Conservation (phyloP, 30 jellyfish, hydroid and myxozoan genomes). For the Pelagia noctiluca region DNA sequence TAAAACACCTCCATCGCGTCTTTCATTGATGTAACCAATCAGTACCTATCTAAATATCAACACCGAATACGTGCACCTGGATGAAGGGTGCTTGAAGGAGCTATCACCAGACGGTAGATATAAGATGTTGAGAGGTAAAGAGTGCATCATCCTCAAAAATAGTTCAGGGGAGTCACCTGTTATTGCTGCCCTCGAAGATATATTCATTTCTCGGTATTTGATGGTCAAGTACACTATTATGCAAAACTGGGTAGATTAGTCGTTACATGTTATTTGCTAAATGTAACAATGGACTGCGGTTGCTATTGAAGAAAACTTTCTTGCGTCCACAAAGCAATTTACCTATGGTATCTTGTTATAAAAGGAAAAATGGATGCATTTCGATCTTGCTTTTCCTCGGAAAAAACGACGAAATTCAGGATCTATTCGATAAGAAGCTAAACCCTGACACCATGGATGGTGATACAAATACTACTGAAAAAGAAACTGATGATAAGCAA, state of each 20-base stretch:
- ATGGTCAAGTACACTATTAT: not conserved
- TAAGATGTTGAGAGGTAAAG: not conserved
- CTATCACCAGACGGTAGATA: not conserved
- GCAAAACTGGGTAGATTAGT: not conserved
- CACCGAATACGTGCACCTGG: not conserved
- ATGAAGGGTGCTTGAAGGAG: not conserved
- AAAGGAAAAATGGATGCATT: not conserved
- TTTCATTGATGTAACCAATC: too few species aligned
- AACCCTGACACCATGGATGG: not conserved
- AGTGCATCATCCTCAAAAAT: not conserved
- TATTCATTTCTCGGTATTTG: slow-evolving; percentile 2
- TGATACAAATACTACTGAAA: not conserved
- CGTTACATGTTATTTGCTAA: not conserved
- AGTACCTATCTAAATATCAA: too few species aligned
- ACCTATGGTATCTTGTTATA: not conserved
- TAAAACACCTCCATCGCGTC: too few species aligned
- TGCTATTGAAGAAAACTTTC: slow-evolving; percentile 3
- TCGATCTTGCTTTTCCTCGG: not conserved
- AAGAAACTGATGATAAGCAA: not conserved
- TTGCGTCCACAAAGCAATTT: slow-evolving; percentile 8
- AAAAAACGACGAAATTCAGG: not conserved
- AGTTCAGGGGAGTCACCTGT: not conserved
- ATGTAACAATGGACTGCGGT: slow-evolving; percentile 5
- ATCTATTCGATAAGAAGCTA: not conserved
- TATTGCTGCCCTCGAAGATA: slow-evolving; percentile 1